A percentile compares a stretch with the other conserved stretches of the same genome.
Conservation (phyloP, 2,888 invertebrate genomes). For the Seira musarum region DNA sequence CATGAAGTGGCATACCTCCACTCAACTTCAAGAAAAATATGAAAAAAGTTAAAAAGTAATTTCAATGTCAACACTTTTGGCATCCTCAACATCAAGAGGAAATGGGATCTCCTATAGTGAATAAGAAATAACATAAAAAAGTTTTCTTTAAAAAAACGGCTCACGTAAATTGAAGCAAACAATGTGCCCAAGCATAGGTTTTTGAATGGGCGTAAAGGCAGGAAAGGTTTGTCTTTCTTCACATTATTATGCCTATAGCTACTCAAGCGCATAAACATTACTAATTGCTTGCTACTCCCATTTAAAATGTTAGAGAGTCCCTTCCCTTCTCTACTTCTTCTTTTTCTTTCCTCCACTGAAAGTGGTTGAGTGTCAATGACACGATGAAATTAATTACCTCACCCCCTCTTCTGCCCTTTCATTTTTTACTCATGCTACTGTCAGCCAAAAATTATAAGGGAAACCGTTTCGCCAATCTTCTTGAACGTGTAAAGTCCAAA, state of each 20-base stretch:
- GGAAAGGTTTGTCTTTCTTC: no score
- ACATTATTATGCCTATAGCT: neutral
- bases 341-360: slow-evolving; percentile 20
- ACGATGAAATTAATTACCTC: slow-evolving; percentile 60
- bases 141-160: no score
- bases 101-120: no score
- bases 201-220: no score
- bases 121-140: no score
- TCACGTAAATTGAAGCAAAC: no score
- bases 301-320: neutral
- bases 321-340: neutral
- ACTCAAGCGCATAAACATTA: slow-evolving; percentile 7
- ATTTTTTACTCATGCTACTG: slow-evolving; percentile 24
- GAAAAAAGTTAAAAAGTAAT: no score
- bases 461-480: neutral
- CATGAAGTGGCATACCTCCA: no score
- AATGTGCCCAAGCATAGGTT: no score
- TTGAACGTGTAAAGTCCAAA: neutral
- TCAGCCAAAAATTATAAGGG: slow-evolving; percentile 34
- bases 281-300: slow-evolving; percentile 3
- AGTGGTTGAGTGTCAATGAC: slow-evolving; percentile 59
- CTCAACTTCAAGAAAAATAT: no score
- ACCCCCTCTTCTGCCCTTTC: slow-evolving; percentile 32
- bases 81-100: no score
- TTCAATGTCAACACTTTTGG: no score